phyloP scores from a whole-genome alignment of 2,113 vertebrate genomes.

The Trichomycterus rosablanca region DNA sequence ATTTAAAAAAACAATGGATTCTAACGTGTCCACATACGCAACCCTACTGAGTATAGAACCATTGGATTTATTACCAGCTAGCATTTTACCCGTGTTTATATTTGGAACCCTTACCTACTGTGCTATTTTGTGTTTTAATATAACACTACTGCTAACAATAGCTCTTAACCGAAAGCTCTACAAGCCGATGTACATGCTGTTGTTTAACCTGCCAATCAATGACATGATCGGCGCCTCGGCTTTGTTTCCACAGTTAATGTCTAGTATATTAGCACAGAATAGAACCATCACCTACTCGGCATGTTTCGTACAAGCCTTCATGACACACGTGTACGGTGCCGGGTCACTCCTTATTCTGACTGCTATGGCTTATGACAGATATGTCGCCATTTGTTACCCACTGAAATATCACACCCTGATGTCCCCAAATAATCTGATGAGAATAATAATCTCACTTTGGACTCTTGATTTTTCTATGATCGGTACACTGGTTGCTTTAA shows the following conservation, averaged over 20 bases:
- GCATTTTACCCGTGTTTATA: constrained; percentile 38
- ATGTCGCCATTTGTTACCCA: constrained; percentile 56
- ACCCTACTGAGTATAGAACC: constrained; percentile 36
- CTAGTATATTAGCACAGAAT: constrained; percentile 57
- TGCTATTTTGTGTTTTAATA: constrained; percentile 42
- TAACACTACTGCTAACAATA: constrained; percentile 60
- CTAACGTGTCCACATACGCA: constrained; percentile 2
- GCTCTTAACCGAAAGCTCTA: constrained; percentile 58
- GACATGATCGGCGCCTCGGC: constrained; percentile 68
- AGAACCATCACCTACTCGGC: constrained; percentile 48
- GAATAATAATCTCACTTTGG: no score
- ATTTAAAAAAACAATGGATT: constrained; percentile 6
- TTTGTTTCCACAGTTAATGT: no score
- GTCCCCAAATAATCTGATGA: not conserved
- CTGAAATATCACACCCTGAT: constrained; percentile 7
- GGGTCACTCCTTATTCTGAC: constrained; percentile 64
- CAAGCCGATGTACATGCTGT: constrained; percentile 67
- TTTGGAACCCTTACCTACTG: no score
- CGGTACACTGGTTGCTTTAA: constrained; percentile 13
- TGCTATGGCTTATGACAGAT: constrained; percentile 69
- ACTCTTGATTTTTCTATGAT: constrained; percentile 17
- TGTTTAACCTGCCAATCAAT: constrained; percentile 66
- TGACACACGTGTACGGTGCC: constrained; percentile 67
- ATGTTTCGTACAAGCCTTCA: constrained; percentile 66
- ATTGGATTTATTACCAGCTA: constrained; percentile 33